A percentile compares a stretch with the other conserved stretches of the same genome.
Conservation (phyloP, 2,797 vertebrate genomes). For the Rhadinocentrus ornatus region DNA sequence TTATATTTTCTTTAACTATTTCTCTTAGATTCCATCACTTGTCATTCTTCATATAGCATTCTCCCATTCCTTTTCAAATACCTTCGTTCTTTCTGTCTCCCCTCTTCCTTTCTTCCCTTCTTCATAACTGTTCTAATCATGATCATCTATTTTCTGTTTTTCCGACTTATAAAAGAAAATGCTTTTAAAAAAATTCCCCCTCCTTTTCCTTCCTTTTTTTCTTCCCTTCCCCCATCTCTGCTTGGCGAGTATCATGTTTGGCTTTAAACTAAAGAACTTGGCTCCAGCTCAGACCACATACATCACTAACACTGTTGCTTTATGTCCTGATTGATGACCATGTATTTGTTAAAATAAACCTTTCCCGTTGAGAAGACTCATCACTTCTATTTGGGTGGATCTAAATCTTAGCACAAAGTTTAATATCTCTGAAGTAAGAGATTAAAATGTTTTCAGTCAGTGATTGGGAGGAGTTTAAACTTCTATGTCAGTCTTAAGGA, state of each 20-base stretch:
- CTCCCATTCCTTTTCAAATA: neutral
- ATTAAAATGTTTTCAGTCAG: neutral
- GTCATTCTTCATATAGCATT: neutral
- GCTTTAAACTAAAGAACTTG: slow-evolving; percentile 47
- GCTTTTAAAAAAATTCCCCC: slow-evolving; percentile 15
- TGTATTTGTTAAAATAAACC: slow-evolving; percentile 39
- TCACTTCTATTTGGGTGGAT: slow-evolving; percentile 1
- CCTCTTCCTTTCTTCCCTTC: neutral
- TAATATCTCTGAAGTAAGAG: neutral
- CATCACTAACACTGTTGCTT: slow-evolving; percentile 45
- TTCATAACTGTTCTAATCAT: neutral
- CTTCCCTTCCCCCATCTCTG: slow-evolving; percentile 12
- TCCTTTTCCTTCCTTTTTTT: neutral
- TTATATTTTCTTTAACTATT: neutral
- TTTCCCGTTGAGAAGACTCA: neutral
- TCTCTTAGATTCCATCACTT: neutral
- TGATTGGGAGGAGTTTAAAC: neutral
- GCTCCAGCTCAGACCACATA: slow-evolving; percentile 46
- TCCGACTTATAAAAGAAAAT: slow-evolving; percentile 22
- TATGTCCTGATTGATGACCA: slow-evolving; percentile 32
- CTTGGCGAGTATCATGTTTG: slow-evolving; percentile 64
- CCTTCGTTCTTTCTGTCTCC: neutral
- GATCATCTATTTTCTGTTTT: neutral
- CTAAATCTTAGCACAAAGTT: neutral
- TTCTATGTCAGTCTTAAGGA: neutral